phyloP scores from a whole-genome alignment of 2,113 vertebrate genomes.

The Pimephales promelas region DNA sequence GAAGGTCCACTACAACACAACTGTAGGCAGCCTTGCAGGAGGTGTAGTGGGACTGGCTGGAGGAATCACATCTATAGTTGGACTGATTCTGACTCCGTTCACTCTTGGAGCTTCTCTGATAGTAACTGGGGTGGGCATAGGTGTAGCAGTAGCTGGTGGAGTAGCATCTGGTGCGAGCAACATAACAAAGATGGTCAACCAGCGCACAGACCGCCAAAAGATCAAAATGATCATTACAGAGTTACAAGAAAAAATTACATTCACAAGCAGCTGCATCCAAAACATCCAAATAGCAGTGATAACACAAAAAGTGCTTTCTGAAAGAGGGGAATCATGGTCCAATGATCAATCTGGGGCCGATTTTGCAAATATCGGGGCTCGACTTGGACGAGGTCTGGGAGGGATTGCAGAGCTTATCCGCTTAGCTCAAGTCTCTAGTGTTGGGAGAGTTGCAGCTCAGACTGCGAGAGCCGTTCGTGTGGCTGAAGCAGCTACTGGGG shows the following conservation, averaged over 20 bases:
- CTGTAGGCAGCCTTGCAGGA: slow-evolving; percentile 56
- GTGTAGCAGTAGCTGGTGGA: slow-evolving; percentile 50
- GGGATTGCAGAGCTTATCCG: slow-evolving; percentile 38
- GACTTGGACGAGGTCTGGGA: slow-evolving; percentile 24
- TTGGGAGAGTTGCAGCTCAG: slow-evolving; percentile 42
- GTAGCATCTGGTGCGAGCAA: slow-evolving; percentile 60
- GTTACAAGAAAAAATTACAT: slow-evolving; percentile 44
- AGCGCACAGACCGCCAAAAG: slow-evolving; percentile 46
- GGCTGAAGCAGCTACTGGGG: slow-evolving; percentile 24
- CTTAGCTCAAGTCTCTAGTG: background rate
- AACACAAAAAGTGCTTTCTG: no score
- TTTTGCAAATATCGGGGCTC: background rate
- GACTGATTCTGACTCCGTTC: slow-evolving; percentile 51
- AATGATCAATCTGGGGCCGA: background rate
- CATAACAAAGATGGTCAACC: slow-evolving; percentile 63
- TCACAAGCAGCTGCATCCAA: slow-evolving; percentile 38
- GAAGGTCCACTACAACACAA: slow-evolving; percentile 48
- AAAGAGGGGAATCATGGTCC: background rate
- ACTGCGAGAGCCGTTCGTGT: slow-evolving; percentile 29
- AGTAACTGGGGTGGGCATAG: slow-evolving; percentile 54
- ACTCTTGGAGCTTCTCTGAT: slow-evolving; percentile 58
- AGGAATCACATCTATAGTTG: slow-evolving; percentile 54
- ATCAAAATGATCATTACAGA: slow-evolving; percentile 51
- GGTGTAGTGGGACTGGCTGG: slow-evolving; percentile 53
- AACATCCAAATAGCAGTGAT: slow-evolving; percentile 22